A percentile compares a stretch with the other conserved stretches of the same genome.
phyloP scores from a whole-genome alignment of 2,797 vertebrate species.

The Eulemur coronatus region DNA sequence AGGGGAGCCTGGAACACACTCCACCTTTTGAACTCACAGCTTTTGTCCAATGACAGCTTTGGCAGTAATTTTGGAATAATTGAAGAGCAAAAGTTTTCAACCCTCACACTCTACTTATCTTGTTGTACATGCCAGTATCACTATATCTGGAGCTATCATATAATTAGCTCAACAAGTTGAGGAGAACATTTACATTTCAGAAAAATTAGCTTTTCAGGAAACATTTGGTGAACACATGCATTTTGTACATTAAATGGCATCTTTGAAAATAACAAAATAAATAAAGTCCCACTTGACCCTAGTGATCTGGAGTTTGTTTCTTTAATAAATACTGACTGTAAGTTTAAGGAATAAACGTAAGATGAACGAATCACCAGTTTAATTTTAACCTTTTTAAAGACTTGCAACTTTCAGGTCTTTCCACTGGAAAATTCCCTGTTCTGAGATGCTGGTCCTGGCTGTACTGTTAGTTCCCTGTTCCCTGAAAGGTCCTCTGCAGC shows the following conservation, averaged over 20 bases:
- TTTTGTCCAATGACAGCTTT: neutral
- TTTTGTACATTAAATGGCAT: slow-evolving; percentile 30
- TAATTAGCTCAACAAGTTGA: neutral
- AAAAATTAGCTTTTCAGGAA: slow-evolving; percentile 1
- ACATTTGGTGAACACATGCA: slow-evolving; percentile 22
- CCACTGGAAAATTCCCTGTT: slow-evolving; percentile 24
- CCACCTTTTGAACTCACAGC: neutral
- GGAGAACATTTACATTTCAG: neutral
- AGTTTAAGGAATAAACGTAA: slow-evolving; percentile 22
- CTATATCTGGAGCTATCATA: neutral
- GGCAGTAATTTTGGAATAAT: neutral
- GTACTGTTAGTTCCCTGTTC: neutral
- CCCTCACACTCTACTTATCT: neutral
- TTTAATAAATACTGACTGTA: slow-evolving; percentile 38
- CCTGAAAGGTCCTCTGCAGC: neutral
- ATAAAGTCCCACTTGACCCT: slow-evolving; percentile 36
- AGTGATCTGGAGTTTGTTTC: slow-evolving; percentile 45
- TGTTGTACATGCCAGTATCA: neutral
- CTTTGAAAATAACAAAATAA: slow-evolving; percentile 55
- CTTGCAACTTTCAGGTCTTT: neutral
- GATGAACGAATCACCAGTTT: slow-evolving; percentile 37
- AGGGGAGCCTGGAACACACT: neutral
- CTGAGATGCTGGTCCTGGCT: neutral
- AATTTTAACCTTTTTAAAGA: slow-evolving; percentile 59
- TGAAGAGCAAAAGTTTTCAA: neutral